Evolutionary conservation across 2,113 vertebrate genomes (phyloP), one percentile per base, ranked within the genome.

Genomic region (Dicerorhinus sumatrensis): DNA sequence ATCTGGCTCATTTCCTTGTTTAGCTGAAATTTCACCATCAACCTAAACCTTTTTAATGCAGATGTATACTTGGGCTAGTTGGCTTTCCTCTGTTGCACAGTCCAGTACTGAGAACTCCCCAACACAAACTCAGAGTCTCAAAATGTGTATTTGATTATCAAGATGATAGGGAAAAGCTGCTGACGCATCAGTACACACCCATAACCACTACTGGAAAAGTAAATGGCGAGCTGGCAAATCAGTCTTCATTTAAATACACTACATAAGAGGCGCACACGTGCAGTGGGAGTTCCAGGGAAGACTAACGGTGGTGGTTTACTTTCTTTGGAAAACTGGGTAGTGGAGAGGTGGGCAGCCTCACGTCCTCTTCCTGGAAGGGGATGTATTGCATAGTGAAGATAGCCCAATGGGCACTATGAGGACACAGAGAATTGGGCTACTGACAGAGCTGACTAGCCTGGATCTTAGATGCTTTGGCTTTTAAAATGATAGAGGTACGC

Each of bases 181-280:
- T 6, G 39, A 83, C 46, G n/a, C 39, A 67, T 25, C 4, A 56
- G 80, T 2, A 5, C 20, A 62, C 39, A 63, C 48, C 17, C 58
- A 72, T 2, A 31, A 56, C 27, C 46, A 33, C 16, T 29, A 29
- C 54, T 77, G 33, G 54, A 65, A 39, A 82, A 77, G 60, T 18
- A 10, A 46, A 25, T 11, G 27, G 25, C 0, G 0, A 21, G 54
- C 14, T 29, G 54, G 84, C 18, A 51, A 72, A 63, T 46, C 23
- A 60, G 73, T 65, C 77, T 77, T 79, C 36, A 75, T 39, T 62
- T 36, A 51, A 95, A 85, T 18, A 70, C 2, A 16, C n/a, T 18
- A 21, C 10, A 48, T 9, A 3, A 12, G 56, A 93, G 58, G 58
- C 0, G 1, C 62, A 31, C 3, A 4, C 16, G 10, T 1, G 54